These are phyloP conservation scores for Drosophila fungiperda DNA, from an alignment of 2,888 invertebrate genomes.

Conservation along the genomic window DNA sequence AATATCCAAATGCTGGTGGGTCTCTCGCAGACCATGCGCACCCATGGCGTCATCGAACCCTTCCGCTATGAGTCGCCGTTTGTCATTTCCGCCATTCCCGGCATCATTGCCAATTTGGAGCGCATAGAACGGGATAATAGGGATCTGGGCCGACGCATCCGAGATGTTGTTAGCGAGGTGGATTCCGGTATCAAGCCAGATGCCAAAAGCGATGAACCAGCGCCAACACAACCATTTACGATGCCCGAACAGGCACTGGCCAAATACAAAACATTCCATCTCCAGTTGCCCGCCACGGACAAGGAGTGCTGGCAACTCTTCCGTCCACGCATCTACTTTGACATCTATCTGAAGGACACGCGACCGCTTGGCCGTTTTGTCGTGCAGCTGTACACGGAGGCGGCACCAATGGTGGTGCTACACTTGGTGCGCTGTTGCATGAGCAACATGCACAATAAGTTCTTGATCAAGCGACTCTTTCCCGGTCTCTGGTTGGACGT, in stretches of 20 bases:
- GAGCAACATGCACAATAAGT: slow-evolving; percentile 49
- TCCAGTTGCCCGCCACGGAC: slow-evolving; percentile 48
- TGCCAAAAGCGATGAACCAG: background rate
- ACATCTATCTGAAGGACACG: slow-evolving; percentile 64
- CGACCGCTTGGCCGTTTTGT: slow-evolving; percentile 72
- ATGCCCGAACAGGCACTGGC: slow-evolving; percentile 45
- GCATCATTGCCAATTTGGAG: slow-evolving; percentile 19
- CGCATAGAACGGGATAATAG: slow-evolving; percentile 34
- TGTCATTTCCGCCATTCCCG: slow-evolving; percentile 36
- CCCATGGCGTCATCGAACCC: slow-evolving; percentile 41
- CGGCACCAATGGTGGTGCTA: slow-evolving; percentile 71
- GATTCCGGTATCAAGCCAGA: slow-evolving; percentile 46
- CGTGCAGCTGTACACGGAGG: slow-evolving; percentile 74
- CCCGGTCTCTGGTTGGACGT: slow-evolving; percentile 76
- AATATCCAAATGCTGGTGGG: slow-evolving; percentile 55
- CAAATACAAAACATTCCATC: slow-evolving; percentile 53
- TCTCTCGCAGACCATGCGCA: slow-evolving; percentile 39
- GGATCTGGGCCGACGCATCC: slow-evolving; percentile 56
- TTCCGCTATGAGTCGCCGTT: slow-evolving; percentile 33
- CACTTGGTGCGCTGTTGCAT: slow-evolving; percentile 70
- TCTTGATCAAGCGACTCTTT: slow-evolving; percentile 68
- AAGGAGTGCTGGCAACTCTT: slow-evolving; percentile 59
- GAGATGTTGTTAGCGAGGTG: slow-evolving; percentile 39
- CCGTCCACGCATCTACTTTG: slow-evolving; percentile 74
- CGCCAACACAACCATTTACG: slow-evolving; percentile 12